phyloP scores from a whole-genome alignment of 2,888 invertebrate genomes.

The Griposia aprilina region DNA sequence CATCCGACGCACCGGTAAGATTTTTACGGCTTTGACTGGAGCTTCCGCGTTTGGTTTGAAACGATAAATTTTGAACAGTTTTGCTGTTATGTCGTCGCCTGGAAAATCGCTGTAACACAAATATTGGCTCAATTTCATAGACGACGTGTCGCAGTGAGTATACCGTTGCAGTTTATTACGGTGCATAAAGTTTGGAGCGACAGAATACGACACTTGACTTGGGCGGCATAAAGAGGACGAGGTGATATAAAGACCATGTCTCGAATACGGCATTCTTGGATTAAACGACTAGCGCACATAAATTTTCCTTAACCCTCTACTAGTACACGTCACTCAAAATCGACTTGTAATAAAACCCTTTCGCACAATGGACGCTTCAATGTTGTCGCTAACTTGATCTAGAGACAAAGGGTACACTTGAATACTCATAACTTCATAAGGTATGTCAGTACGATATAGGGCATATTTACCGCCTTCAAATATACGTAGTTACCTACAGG shows the following conservation, averaged over 20 bases:
- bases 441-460: conserved; percentile 13
- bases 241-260: conserved; percentile 60
- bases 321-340: conserved; percentile 60
- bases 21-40: conserved; percentile 60
- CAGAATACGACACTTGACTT: conserved; percentile 74
- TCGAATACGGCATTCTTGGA: conserved; percentile 50
- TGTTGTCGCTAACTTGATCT: conserved; percentile 47
- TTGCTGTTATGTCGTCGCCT: conserved; percentile 44
- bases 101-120: conserved; percentile 55
- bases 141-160: conserved; percentile 68
- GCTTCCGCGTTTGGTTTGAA: conserved; percentile 57
- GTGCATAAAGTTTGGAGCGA: conserved; percentile 77
- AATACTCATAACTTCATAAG: conserved; percentile 18
- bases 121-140: conserved; percentile 70
- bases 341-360: conserved; percentile 60
- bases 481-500: not conserved
- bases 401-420: conserved; percentile 38
- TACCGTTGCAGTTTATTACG: conserved; percentile 79
- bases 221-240: conserved; percentile 59
- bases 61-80: conserved; percentile 73
- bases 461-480: not conserved
- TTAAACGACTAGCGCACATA: conserved; percentile 57
- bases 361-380: conserved; percentile 42
- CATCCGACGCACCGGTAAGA: conserved; percentile 67
- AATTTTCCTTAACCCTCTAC: conserved; percentile 57